Percentiles rank a stretch among this genome's conserved stretches.
Conservation (phyloP, 2,797 vertebrate species). For the Mus caroli region DNA sequence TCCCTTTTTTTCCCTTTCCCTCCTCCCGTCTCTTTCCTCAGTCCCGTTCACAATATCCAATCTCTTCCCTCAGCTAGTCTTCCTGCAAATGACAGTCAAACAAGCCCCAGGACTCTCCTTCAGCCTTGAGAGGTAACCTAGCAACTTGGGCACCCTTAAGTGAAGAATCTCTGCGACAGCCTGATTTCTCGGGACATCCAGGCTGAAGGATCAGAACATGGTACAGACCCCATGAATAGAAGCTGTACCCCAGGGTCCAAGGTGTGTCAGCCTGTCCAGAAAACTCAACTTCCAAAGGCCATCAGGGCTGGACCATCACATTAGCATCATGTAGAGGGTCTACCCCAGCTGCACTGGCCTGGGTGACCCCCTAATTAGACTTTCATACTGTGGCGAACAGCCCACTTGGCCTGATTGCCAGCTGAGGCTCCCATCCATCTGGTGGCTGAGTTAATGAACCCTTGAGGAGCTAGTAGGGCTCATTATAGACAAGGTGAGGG, state of each 20-base stretch:
- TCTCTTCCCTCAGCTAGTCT: too few species aligned
- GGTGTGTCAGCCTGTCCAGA: not conserved
- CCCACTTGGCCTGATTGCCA: constrained; percentile 74
- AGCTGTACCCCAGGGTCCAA: constrained; percentile 6
- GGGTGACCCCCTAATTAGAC: constrained; percentile 82
- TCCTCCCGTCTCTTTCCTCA: too few species aligned
- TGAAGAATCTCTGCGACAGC: not conserved
- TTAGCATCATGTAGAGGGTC: constrained; percentile 35
- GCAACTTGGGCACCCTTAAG: not conserved
- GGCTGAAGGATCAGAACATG: not conserved
- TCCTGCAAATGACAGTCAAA: not conserved
- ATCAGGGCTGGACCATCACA: not conserved
- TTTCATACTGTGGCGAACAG: constrained; percentile 72
- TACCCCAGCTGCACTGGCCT: constrained; percentile 76
- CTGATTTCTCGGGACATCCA: not conserved
- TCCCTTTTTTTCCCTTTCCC: too few species aligned
- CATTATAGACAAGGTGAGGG: constrained; percentile 63
- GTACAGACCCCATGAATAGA: not conserved
- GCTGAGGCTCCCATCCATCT: constrained; percentile 77
- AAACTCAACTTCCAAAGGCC: constrained; percentile 7
- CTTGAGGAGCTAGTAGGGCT: constrained; percentile 64
- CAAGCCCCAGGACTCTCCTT: not conserved
- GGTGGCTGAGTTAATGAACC: constrained; percentile 81
- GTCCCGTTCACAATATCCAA: too few species aligned
- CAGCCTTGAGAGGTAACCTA: not conserved